Evolutionary conservation across 1,140 invertebrate species (phyloP).

Genomic region (Zaprionus tsacasi): DNA sequence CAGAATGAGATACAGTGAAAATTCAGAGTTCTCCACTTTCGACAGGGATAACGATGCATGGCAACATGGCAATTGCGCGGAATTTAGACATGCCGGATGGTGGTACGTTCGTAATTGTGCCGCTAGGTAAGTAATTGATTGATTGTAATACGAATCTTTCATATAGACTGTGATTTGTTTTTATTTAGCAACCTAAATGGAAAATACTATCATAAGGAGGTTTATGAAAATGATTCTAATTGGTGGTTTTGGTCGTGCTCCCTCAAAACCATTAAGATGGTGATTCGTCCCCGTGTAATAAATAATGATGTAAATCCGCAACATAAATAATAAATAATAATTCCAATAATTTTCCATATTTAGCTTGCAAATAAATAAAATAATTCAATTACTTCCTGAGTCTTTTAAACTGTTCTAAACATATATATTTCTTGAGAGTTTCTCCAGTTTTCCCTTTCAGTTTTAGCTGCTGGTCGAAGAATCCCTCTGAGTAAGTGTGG

Average conservation of each 20-base stretch:
- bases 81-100: not conserved
- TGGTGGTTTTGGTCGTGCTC: not conserved
- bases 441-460: not conserved
- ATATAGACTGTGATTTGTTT: not conserved
- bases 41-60: not conserved
- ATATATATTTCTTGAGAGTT: not conserved
- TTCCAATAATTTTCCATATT: not conserved
- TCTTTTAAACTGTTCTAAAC: not conserved
- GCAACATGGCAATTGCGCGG: no score
- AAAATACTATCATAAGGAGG: not conserved
- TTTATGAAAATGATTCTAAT: rapidly evolving
- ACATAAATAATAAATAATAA: not conserved
- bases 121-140: not conserved
- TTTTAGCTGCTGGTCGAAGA: not conserved
- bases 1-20: rapidly evolving
- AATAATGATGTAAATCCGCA: not conserved
- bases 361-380: not conserved
- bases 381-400: not conserved
- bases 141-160: no score
- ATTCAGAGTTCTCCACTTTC: not conserved
- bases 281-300: not conserved
- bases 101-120: not conserved
- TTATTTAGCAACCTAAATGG: not conserved
- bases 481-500: not conserved
- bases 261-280: not conserved